A percentile compares a stretch with the other conserved stretches of the same genome.
Conservation (phyloP, 2,888 invertebrate species). For the Eudemis profundana region DNA sequence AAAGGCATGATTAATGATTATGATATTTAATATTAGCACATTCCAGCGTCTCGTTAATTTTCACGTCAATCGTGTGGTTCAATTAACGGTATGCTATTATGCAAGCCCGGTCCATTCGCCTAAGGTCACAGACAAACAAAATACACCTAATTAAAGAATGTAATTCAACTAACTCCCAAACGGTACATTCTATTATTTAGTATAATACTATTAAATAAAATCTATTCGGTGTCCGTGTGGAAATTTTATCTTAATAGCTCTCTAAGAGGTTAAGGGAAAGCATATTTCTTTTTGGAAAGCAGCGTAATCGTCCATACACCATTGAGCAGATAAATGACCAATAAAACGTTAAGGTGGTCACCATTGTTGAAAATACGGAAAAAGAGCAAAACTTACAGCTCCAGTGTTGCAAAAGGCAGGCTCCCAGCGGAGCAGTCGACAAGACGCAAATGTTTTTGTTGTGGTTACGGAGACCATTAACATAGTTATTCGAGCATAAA, state of each 20-base stretch:
- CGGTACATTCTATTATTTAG: background rate
- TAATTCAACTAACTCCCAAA: background rate
- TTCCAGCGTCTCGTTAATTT: slow-evolving; percentile 32
- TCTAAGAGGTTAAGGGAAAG: slow-evolving; percentile 31
- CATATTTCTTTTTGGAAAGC: slow-evolving; percentile 40
- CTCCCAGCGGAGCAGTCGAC: slow-evolving; percentile 48
- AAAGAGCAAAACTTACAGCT: slow-evolving; percentile 28
- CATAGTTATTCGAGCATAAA: slow-evolving; percentile 77
- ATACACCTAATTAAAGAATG: slow-evolving; percentile 15
- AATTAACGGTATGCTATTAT: slow-evolving; percentile 22
- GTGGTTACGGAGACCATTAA: slow-evolving; percentile 63
- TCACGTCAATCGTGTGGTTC: slow-evolving; percentile 30
- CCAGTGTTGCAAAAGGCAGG: slow-evolving; percentile 10
- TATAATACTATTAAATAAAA: background rate
- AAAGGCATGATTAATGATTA: slow-evolving; percentile 25
- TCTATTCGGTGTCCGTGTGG: background rate
- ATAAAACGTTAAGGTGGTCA: slow-evolving; percentile 40
- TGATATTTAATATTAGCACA: slow-evolving; percentile 31
- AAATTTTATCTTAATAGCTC: slow-evolving; percentile 28
- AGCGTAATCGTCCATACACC: slow-evolving; percentile 42
- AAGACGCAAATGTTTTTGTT: slow-evolving; percentile 68
- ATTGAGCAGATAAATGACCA: slow-evolving; percentile 40
- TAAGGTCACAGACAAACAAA: slow-evolving; percentile 14
- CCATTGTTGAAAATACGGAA: slow-evolving; percentile 36
- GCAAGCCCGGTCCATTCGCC: slow-evolving; percentile 16